Conservation (phyloP, 2,113 vertebrate species). For the Ploceus nigricollis region DNA sequence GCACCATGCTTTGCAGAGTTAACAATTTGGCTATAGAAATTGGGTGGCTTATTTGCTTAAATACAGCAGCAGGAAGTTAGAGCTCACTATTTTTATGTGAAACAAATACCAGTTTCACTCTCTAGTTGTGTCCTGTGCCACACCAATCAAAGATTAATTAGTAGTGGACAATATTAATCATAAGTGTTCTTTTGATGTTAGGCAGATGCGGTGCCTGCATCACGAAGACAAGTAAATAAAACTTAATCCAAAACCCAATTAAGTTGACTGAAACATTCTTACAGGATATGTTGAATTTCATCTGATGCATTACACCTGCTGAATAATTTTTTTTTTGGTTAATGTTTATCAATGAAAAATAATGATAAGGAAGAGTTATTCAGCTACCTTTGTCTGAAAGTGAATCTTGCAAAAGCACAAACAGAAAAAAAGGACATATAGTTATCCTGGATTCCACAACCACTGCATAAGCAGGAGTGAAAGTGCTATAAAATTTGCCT, state of each 20-base stretch:
- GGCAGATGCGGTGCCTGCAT: background rate
- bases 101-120: background rate
- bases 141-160: background rate
- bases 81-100: background rate
- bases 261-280: background rate
- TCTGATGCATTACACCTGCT: background rate
- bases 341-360: background rate
- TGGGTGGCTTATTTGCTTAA: background rate
- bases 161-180: background rate
- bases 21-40: background rate
- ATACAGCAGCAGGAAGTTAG: background rate
- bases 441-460: background rate
- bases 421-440: background rate
- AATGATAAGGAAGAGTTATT: background rate
- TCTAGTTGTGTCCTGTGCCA: background rate
- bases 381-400: background rate
- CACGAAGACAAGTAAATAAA: background rate
- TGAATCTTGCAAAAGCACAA: background rate
- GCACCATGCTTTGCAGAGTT: background rate
- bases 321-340: background rate
- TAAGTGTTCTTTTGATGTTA: background rate
- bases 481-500: background rate
- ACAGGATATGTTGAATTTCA: fast-evolving
- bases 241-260: background rate
- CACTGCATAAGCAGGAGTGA: background rate